These are phyloP conservation scores for Coelogynopora nodosa DNA, from an alignment of 2,888 invertebrate genomes.

Conservation along the genomic window DNA sequence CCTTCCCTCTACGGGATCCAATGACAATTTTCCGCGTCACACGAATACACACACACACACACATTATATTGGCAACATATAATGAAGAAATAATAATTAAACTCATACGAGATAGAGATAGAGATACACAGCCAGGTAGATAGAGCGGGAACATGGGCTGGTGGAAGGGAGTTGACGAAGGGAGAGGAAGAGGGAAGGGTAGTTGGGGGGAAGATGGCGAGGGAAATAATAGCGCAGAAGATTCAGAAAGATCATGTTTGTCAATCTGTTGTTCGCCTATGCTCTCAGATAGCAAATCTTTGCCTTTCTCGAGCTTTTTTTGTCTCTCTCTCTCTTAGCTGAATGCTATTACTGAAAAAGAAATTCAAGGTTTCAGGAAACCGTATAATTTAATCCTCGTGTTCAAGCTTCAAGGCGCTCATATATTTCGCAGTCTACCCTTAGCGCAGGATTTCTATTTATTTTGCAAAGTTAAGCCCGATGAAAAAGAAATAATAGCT, in stretches of 20 bases:
- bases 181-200: background rate
- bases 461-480: background rate
- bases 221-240: background rate
- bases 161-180: background rate
- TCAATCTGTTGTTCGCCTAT: background rate
- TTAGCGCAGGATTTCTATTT: background rate
- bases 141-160: background rate
- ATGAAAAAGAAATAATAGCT: constrained; percentile 6
- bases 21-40: background rate
- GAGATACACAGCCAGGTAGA: no score
- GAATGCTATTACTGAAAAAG: background rate
- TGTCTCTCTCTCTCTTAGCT: background rate
- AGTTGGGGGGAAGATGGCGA: background rate
- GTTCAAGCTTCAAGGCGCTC: background rate
- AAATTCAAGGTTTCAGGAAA: background rate
- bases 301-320: background rate
- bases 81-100: background rate
- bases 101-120: background rate
- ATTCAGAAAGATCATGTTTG: background rate
- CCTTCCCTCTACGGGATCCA: background rate
- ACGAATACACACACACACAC: no score
- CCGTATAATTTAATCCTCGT: constrained; percentile 17
- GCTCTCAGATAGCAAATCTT: background rate
- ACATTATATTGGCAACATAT: background rate
- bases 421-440: background rate